phyloP scores from a whole-genome alignment of 2,888 invertebrate species.

The Stenodera caucasica region DNA sequence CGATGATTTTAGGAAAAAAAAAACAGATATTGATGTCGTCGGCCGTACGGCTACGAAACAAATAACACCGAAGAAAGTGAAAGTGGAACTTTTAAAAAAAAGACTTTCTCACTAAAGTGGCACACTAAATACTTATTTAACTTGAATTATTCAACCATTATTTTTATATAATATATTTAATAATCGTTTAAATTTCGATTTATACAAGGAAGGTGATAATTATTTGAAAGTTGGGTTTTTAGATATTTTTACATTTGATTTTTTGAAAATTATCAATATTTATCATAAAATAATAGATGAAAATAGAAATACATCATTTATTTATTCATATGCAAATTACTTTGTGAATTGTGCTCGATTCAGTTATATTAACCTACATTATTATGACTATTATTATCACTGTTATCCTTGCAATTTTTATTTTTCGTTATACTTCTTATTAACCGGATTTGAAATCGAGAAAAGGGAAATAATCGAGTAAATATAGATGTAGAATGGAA shows the following conservation, averaged over 20 bases:
- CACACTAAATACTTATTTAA: not conserved
- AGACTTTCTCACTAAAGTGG: constrained; percentile 11
- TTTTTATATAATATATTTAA: not conserved
- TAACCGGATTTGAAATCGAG: no score
- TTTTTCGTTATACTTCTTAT: no score
- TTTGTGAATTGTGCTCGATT: not conserved
- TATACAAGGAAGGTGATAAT: not conserved
- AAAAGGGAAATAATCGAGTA: no score
- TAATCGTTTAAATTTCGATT: not conserved
- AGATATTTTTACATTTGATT: no score
- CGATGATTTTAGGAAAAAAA: no score
- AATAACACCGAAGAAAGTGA: constrained; percentile 13
- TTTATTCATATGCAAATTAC: not conserved
- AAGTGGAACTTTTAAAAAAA: constrained; percentile 8
- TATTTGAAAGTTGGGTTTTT: not conserved
- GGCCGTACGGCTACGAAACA: not conserved
- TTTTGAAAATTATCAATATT: no score
- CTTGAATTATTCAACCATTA: not conserved
- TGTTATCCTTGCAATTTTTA: not conserved
- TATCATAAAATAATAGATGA: no score
- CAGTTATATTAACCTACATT: not conserved
- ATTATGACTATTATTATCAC: not conserved
- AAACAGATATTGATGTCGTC: no score
- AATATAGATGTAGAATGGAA: no score
- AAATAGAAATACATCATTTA: no score